phyloP scores from a whole-genome alignment of 2,797 vertebrate genomes.

The Bovichtus variegatus region DNA sequence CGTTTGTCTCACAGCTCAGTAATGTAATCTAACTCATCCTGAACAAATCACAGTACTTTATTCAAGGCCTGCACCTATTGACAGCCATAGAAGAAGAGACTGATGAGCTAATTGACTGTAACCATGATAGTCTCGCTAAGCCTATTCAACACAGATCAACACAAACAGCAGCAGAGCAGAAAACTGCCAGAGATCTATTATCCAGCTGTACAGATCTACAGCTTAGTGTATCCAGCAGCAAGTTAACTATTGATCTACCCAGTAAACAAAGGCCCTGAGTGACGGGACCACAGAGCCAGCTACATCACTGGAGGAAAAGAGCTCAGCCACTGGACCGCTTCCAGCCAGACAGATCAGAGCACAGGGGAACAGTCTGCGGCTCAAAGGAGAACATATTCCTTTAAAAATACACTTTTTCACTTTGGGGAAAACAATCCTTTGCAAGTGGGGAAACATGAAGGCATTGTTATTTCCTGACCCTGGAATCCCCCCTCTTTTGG shows the following conservation, averaged over 20 bases:
- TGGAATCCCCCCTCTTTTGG: slow-evolving; percentile 62
- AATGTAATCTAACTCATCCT: slow-evolving; percentile 41
- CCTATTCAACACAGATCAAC: slow-evolving; percentile 53
- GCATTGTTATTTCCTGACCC: slow-evolving; percentile 67
- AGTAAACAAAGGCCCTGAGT: slow-evolving; percentile 73
- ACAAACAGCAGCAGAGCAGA: slow-evolving; percentile 46
- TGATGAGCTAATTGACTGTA: slow-evolving; percentile 68
- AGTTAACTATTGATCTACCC: slow-evolving; percentile 76
- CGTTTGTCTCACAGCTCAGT: slow-evolving; percentile 2
- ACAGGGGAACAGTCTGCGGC: slow-evolving; percentile 64
- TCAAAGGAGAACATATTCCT: slow-evolving; percentile 49
- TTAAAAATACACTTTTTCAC: slow-evolving; percentile 52
- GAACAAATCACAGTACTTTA: slow-evolving; percentile 58
- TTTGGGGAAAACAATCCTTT: slow-evolving; percentile 57
- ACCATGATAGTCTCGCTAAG: slow-evolving; percentile 49
- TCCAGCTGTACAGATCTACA: slow-evolving; percentile 52
- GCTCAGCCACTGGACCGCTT: slow-evolving; percentile 69
- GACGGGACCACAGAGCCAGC: slow-evolving; percentile 73
- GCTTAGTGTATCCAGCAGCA: slow-evolving; percentile 61
- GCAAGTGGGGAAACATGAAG: slow-evolving; percentile 41
- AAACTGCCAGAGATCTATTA: slow-evolving; percentile 56
- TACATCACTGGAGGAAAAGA: slow-evolving; percentile 63
- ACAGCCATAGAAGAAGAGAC: slow-evolving; percentile 60
- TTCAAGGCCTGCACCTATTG: slow-evolving; percentile 47
- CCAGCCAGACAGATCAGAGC: slow-evolving; percentile 78